These are phyloP conservation scores for Epinephelus lanceolatus DNA, from an alignment of 2,113 vertebrate species.

Conservation along the genomic window DNA sequence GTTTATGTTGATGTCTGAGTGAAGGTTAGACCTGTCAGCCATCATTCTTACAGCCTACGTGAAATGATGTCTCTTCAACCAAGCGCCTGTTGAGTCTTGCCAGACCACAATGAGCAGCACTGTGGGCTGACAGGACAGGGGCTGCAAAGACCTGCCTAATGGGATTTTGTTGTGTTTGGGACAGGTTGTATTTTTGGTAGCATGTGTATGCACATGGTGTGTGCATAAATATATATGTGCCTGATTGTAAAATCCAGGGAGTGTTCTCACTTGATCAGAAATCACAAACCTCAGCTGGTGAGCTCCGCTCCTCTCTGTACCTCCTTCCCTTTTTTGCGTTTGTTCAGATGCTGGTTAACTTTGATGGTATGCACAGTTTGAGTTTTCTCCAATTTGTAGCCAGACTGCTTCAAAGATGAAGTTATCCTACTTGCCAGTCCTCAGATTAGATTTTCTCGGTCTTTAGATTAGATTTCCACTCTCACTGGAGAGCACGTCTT, in stretches of 20 bases:
- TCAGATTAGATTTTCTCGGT: slow-evolving; percentile 57
- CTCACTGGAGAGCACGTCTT: slow-evolving; percentile 46
- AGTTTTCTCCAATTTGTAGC: slow-evolving; percentile 30
- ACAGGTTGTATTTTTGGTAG: slow-evolving; percentile 11
- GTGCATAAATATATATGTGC: neutral
- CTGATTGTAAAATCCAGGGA: slow-evolving; percentile 24
- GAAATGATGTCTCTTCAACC: slow-evolving; percentile 26
- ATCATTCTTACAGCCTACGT: neutral
- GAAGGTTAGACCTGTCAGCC: slow-evolving; percentile 11
- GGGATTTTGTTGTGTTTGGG: slow-evolving; percentile 25
- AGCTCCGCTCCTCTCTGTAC: neutral
- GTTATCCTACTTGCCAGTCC: slow-evolving; percentile 32
- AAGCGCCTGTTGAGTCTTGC: slow-evolving; percentile 36
- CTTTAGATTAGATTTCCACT: slow-evolving; percentile 55
- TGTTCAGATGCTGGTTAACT: slow-evolving; percentile 23
- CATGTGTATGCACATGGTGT: slow-evolving; percentile 1
- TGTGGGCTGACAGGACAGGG: neutral
- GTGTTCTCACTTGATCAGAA: slow-evolving; percentile 24
- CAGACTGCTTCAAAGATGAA: slow-evolving; percentile 27
- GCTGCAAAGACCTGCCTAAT: slow-evolving; percentile 24
- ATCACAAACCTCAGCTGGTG: neutral
- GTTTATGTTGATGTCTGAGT: slow-evolving; percentile 16
- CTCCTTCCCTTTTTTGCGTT: slow-evolving; percentile 2
- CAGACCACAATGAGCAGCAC: slow-evolving; percentile 37
- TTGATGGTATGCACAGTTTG: slow-evolving; percentile 24